These are phyloP conservation scores for Drosophila bocki DNA, from an alignment of 1,140 invertebrate genomes.

Conservation along the genomic window DNA sequence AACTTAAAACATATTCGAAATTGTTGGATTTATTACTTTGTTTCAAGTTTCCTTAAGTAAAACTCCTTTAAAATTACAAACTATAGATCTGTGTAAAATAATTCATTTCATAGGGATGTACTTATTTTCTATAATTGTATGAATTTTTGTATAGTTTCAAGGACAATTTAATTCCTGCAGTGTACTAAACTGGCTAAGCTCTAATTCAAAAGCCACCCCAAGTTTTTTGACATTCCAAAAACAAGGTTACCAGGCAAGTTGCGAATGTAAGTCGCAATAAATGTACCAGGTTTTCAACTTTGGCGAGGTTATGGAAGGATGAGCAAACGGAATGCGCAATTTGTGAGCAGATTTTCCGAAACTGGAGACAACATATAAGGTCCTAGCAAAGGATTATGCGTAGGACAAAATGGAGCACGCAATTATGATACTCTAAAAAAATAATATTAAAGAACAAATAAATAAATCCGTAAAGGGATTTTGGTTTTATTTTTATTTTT, in stretches of 20 bases:
- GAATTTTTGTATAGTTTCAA: too few relatives aligned
- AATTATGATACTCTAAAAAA: conserved; percentile 50
- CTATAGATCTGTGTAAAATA: too few relatives aligned
- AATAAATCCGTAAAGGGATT: too few relatives aligned
- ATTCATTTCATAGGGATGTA: too few relatives aligned
- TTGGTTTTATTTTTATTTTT: too few relatives aligned
- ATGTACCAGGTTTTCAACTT: conserved; percentile 68
- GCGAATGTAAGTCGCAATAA: conserved; percentile 68
- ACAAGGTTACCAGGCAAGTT: conserved; percentile 45
- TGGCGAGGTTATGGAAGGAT: conserved; percentile 17
- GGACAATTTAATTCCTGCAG: conserved; percentile 12
- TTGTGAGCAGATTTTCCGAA: conserved; percentile 16
- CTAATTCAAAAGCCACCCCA: conserved; percentile 61
- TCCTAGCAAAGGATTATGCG: conserved; percentile 57
- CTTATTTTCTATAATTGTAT: background rate
- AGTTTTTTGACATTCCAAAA: conserved; percentile 21
- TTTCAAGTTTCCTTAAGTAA: background rate
- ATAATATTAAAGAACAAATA: too few relatives aligned
- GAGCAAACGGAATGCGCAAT: conserved; percentile 56
- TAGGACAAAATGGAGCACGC: conserved; percentile 48
- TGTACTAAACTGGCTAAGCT: conserved; percentile 26
- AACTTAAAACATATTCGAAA: too few relatives aligned
- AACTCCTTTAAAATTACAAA: too few relatives aligned
- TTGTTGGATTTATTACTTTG: background rate
- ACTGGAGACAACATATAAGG: conserved; percentile 20